phyloP scores from a whole-genome alignment of 1,140 invertebrate genomes.

The Lordiphosa stackelbergi region DNA sequence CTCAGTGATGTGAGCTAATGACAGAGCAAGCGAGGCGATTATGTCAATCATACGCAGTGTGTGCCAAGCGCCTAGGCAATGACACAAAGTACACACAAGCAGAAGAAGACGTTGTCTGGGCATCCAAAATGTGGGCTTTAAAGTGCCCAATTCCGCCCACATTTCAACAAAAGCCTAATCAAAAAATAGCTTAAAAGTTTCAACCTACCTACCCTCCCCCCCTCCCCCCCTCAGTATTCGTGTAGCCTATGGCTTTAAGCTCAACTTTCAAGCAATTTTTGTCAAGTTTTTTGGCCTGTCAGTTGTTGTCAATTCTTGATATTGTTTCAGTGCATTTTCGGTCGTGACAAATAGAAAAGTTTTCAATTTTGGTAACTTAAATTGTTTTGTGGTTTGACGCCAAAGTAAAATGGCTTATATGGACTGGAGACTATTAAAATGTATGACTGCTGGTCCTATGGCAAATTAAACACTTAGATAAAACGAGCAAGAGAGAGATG shows the following conservation, averaged over 20 bases:
- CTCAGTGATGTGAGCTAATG: conserved; percentile 12
- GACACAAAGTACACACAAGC: not conserved
- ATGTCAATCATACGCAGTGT: conserved; percentile 15
- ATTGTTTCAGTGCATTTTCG: too few species aligned
- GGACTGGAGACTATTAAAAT: not conserved
- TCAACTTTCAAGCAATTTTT: conserved; percentile 4
- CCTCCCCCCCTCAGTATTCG: not conserved
- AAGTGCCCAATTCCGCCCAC: conserved; percentile 1
- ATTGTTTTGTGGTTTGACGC: conserved; percentile 17
- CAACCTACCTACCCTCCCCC: not conserved
- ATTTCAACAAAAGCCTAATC: conserved; percentile 11
- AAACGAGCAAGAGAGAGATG: not conserved
- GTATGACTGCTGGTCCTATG: conserved; percentile 2
- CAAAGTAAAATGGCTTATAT: conserved; percentile 8
- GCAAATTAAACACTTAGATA: conserved; percentile 7
- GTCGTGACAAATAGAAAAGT: conserved; percentile 14
- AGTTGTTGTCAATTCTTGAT: conserved; percentile 1
- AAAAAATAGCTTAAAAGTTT: conserved; percentile 13
- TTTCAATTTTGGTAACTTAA: conserved; percentile 14
- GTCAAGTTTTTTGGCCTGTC: conserved; percentile 5
- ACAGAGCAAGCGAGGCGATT: conserved; percentile 4
- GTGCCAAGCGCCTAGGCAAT: conserved; percentile 5
- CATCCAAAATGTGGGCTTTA: not conserved
- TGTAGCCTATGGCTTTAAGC: conserved; percentile 8
- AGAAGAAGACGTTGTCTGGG: conserved; percentile 5